Percentiles rank a stretch among this genome's conserved stretches.
Conservation (phyloP, 2,888 invertebrate species). For the Doris montereyensis region DNA sequence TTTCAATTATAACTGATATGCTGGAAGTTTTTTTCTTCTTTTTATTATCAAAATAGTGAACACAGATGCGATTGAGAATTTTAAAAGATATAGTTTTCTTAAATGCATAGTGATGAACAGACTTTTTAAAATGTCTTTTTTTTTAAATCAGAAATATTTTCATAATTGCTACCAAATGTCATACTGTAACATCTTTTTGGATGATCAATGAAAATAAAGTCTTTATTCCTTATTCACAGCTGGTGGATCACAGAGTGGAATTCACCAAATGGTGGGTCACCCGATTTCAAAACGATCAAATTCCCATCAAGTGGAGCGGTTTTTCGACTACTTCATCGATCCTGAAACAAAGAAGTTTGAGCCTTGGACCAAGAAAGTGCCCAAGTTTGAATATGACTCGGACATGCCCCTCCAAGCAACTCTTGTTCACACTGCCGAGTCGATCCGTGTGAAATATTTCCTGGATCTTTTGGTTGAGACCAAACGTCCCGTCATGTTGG, state of each 20-base stretch:
- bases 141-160: too few relatives aligned
- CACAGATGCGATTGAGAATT: too few relatives aligned
- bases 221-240: too few relatives aligned
- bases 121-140: too few relatives aligned
- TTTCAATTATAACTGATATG: too few relatives aligned
- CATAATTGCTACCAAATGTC: too few relatives aligned
- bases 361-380: conserved; percentile 90
- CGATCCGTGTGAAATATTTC: conserved; percentile 90
- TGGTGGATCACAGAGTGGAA: conserved; percentile 92
- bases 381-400: conserved; percentile 91
- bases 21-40: too few relatives aligned
- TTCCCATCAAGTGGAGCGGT: conserved; percentile 93
- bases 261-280: conserved; percentile 98
- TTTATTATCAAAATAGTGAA: too few relatives aligned
- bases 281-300: conserved; percentile 94
- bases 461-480: conserved; percentile 90
- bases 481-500: conserved; percentile 93
- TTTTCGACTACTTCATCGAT: conserved; percentile 95
- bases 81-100: too few relatives aligned
- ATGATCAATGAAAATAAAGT: too few relatives aligned
- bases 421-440: conserved; percentile 93
- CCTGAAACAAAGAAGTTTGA: conserved; percentile 90
- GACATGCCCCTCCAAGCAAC: conserved; percentile 92
- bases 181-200: too few relatives aligned
- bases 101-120: too few relatives aligned